A percentile compares a stretch with the other conserved stretches of the same genome.
phyloP scores from a whole-genome alignment of 1,140 invertebrate genomes.

The Caenorhabditis tropicalis region DNA sequence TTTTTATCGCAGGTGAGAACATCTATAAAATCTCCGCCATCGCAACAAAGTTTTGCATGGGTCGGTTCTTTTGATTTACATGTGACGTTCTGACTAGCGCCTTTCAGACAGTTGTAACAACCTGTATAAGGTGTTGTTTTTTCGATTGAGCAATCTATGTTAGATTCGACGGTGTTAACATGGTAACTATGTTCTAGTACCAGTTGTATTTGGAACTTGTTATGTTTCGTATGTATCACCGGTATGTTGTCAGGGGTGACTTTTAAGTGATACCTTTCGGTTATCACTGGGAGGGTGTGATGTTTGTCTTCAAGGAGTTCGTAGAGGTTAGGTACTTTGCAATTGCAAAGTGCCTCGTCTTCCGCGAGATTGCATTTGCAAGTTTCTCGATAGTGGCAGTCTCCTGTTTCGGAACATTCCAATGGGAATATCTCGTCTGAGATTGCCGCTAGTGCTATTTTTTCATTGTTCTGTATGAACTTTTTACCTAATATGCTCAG shows the following conservation, averaged over 20 bases:
- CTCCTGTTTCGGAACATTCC: neutral
- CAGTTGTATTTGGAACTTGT: neutral
- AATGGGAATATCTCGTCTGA: neutral
- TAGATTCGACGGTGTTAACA: neutral
- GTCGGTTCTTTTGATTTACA: neutral
- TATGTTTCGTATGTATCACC: neutral
- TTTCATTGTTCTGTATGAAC: neutral
- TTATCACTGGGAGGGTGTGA: neutral
- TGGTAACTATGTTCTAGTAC: neutral
- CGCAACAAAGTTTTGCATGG: neutral
- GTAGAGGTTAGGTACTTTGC: neutral
- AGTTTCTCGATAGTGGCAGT: neutral
- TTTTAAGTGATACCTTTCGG: neutral
- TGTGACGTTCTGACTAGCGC: neutral
- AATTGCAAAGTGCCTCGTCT: neutral
- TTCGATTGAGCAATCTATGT: neutral
- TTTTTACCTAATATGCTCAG: neutral
- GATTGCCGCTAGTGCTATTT: neutral
- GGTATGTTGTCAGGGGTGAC: neutral
- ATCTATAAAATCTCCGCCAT: neutral
- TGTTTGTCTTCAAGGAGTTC: neutral
- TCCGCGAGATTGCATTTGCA: neutral
- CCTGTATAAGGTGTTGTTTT: neutral
- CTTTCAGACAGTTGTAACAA: neutral
- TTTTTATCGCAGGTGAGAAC: neutral